These are phyloP conservation scores for Protula sp. DNA, from an alignment of 2,888 invertebrate species.

Conservation along the genomic window DNA sequence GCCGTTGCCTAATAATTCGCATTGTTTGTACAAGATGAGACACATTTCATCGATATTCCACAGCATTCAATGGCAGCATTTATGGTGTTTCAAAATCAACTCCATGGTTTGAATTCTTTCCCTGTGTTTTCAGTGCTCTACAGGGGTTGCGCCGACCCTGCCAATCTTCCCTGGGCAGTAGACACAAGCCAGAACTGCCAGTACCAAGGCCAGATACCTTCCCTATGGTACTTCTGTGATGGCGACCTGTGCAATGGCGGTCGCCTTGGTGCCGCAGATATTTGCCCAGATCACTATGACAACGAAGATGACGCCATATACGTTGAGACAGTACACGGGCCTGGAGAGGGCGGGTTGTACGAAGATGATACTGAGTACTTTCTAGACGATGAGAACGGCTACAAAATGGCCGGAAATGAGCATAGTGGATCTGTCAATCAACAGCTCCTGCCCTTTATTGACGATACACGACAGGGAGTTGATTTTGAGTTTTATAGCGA, in stretches of 20 bases:
- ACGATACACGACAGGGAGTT: no score
- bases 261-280: neutral
- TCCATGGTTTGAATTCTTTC: no score
- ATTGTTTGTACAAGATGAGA: no score
- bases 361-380: no score
- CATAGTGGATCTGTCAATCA: neutral
- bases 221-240: slow-evolving; percentile 17
- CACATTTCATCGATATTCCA: no score
- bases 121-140: slow-evolving; percentile 16
- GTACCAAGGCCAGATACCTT: slow-evolving; percentile 7
- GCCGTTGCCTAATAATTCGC: no score
- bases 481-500: no score
- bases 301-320: neutral
- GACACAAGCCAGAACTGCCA: slow-evolving; percentile 8
- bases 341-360: neutral
- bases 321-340: neutral
- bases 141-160: slow-evolving; percentile 16
- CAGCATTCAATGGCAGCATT: no score
- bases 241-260: slow-evolving; percentile 11
- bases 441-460: no score
- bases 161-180: slow-evolving; percentile 16
- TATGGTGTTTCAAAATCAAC: no score
- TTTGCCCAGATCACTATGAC: neutral
- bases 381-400: neutral
- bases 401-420: neutral